Percentiles rank a stretch among this genome's conserved stretches.
Evolutionary conservation across 2,888 invertebrate species (phyloP).

Genomic region (Plebejus argus): DNA sequence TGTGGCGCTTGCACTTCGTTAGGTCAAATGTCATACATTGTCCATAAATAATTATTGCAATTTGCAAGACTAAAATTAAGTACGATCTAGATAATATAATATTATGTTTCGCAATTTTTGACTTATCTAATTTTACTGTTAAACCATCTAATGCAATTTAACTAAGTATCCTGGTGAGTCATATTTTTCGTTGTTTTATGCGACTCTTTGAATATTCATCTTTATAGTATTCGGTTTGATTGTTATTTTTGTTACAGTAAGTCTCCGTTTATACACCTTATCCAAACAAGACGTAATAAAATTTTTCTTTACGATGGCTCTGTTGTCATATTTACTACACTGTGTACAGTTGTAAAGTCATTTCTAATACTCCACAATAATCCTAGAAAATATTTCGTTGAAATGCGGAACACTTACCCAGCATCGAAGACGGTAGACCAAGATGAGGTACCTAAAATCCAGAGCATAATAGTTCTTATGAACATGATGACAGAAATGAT

Average conservation of each 20-base stretch:
- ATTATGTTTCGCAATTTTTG: too few relatives aligned
- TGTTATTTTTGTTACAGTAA: conserved; percentile 3
- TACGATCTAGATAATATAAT: too few relatives aligned
- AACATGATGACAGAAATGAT: not conserved
- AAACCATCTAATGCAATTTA: not conserved
- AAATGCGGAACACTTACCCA: not conserved
- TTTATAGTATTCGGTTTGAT: not conserved
- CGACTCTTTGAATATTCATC: conserved; percentile 54
- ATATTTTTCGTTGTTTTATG: conserved; percentile 49
- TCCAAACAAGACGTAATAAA: not conserved
- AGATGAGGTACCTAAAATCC: not conserved
- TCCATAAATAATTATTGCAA: too few relatives aligned
- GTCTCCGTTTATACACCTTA: not conserved
- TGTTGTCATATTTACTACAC: not conserved
- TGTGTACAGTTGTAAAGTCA: not conserved
- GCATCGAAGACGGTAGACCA: not conserved
- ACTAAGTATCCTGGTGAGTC: not conserved
- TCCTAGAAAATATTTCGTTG: not conserved
- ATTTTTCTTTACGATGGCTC: not conserved
- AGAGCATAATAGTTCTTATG: not conserved
- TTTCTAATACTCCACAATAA: not conserved
- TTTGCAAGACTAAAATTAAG: too few relatives aligned
- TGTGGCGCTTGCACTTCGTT: too few relatives aligned
- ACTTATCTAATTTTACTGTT: too few relatives aligned
- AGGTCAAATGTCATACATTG: too few relatives aligned